A percentile compares a stretch with the other conserved stretches of the same genome.
These are phyloP conservation scores for Drosophila hydei DNA, from an alignment of 1,140 invertebrate genomes.

Conservation along the genomic window DNA sequence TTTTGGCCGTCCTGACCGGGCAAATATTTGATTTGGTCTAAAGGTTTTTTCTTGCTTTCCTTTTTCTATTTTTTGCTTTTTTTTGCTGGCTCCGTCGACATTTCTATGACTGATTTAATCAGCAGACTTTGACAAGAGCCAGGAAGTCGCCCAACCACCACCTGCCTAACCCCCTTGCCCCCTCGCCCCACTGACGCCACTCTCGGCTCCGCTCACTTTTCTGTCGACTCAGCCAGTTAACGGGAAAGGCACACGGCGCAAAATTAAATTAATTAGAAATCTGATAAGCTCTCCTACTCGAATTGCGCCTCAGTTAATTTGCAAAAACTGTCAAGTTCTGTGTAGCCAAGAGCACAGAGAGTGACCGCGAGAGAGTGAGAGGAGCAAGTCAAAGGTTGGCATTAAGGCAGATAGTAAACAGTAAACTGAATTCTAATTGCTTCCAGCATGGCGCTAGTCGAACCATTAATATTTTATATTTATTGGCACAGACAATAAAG, in stretches of 20 bases:
- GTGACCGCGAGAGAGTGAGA: not conserved
- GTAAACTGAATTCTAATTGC: slow-evolving; percentile 30
- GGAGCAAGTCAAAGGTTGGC: slow-evolving; percentile 12
- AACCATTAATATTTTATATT: slow-evolving; percentile 19
- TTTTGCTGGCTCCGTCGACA: slow-evolving; percentile 51
- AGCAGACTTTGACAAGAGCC: slow-evolving; percentile 82
- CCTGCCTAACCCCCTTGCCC: slow-evolving; percentile 31
- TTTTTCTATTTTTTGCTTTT: slow-evolving; percentile 14
- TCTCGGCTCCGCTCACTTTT: slow-evolving; percentile 37
- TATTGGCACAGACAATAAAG: slow-evolving; percentile 5
- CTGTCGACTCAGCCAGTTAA: slow-evolving; percentile 64
- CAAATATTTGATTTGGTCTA: slow-evolving; percentile 83
- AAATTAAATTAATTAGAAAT: slow-evolving; percentile 82
- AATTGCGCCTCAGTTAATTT: slow-evolving; percentile 80
- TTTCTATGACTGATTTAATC: slow-evolving; percentile 83
- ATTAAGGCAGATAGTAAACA: slow-evolving; percentile 18
- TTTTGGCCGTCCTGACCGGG: slow-evolving; percentile 53
- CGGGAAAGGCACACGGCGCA: slow-evolving; percentile 55
- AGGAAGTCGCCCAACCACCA: slow-evolving; percentile 69
- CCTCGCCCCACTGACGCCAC: not conserved
- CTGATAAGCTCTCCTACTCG: slow-evolving; percentile 72
- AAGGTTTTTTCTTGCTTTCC: slow-evolving; percentile 56
- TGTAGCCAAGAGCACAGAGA: slow-evolving; percentile 18
- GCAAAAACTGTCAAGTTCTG: slow-evolving; percentile 42
- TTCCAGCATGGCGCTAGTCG: slow-evolving; percentile 10